Evolutionary conservation across 2,113 vertebrate genomes (phyloP).

Genomic region (Macquaria australasica): DNA sequence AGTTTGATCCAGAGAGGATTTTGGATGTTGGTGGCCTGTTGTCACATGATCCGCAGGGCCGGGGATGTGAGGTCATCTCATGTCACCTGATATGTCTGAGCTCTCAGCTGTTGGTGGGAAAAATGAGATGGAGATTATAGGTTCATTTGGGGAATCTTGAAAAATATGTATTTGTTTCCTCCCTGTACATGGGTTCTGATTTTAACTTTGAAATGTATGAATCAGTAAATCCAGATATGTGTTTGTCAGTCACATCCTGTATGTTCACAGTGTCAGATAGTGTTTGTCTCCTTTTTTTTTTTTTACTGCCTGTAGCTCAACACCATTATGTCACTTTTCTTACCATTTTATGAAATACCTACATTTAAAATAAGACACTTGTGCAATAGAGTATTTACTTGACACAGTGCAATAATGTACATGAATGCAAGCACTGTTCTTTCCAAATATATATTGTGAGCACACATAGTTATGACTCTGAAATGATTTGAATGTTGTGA

Average conservation of each 20-base stretch:
- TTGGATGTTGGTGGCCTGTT: slow-evolving; percentile 66
- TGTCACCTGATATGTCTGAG: slow-evolving; percentile 76
- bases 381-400: not conserved
- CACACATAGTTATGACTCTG: not conserved
- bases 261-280: slow-evolving; percentile 10
- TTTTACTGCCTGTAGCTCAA: slow-evolving; percentile 11
- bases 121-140: slow-evolving; percentile 65
- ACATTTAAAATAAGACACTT: not conserved
- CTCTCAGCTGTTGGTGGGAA: slow-evolving; percentile 68
- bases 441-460: not conserved
- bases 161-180: slow-evolving; percentile 53
- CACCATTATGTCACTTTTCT: not conserved
- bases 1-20: slow-evolving; percentile 77
- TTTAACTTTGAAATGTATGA: slow-evolving; percentile 33
- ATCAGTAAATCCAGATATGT: slow-evolving; percentile 55
- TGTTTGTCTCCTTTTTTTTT: slow-evolving; percentile 30
- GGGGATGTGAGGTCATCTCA: slow-evolving; percentile 62
- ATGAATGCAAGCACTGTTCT: not conserved
- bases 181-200: slow-evolving; percentile 38
- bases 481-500: not conserved
- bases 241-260: slow-evolving; percentile 31
- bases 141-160: slow-evolving; percentile 62
- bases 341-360: slow-evolving; percentile 8
- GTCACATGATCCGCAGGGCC: slow-evolving; percentile 70
- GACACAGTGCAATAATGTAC: not conserved